These are phyloP conservation scores for Hippocampus barbouri DNA, from an alignment of 2,113 vertebrate species.

Conservation along the genomic window DNA sequence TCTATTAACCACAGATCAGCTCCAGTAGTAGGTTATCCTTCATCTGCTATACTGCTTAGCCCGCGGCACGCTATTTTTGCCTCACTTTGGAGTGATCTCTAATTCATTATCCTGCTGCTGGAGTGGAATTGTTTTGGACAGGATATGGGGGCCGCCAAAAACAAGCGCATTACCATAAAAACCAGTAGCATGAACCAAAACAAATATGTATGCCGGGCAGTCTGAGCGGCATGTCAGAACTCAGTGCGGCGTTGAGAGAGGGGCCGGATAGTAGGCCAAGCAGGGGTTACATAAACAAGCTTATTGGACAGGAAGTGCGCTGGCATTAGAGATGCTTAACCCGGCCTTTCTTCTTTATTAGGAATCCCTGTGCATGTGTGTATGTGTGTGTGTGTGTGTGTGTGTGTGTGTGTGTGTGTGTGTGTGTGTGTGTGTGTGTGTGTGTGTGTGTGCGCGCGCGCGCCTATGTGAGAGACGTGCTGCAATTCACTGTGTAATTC, in stretches of 20 bases:
- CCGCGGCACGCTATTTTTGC: not conserved
- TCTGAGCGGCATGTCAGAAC: constrained; percentile 39
- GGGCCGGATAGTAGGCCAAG: constrained; percentile 49
- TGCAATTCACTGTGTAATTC: constrained; percentile 41
- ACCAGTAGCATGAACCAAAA: constrained; percentile 45
- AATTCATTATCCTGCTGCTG: constrained; percentile 13
- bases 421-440: constrained; percentile 8
- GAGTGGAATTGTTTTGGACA: constrained; percentile 37
- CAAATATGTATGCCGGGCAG: constrained; percentile 42
- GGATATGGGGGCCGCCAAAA: constrained; percentile 29
- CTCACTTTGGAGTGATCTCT: constrained; percentile 19
- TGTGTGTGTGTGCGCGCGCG: too few relatives aligned
- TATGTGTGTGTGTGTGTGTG: constrained; percentile 10
- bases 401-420: constrained; percentile 24
- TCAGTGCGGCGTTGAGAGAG: constrained; percentile 21
- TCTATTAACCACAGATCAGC: not conserved
- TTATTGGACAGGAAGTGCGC: constrained; percentile 69
- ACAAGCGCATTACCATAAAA: constrained; percentile 35
- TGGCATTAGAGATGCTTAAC: constrained; percentile 65
- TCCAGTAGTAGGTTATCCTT: constrained; percentile 14
- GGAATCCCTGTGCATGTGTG: constrained; percentile 30
- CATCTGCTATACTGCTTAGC: not conserved
- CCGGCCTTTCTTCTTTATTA: constrained; percentile 57
- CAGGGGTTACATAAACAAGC: constrained; percentile 72
- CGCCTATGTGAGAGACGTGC: not conserved